A percentile compares a stretch with the other conserved stretches of the same genome.
phyloP scores from a whole-genome alignment of 2,113 vertebrate species.

The Speoplatyrhinus poulsoni region DNA sequence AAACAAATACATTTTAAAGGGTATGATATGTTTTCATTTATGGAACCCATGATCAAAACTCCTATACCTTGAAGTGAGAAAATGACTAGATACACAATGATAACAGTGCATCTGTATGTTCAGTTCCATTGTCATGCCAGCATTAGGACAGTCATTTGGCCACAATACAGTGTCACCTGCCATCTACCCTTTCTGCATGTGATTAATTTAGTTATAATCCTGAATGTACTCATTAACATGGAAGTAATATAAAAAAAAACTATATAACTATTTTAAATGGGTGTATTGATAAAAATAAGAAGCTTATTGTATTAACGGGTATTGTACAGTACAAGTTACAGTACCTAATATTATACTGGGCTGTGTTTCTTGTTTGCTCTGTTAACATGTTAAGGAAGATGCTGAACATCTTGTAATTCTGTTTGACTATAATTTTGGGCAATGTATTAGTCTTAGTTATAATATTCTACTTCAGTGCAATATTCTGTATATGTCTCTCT shows the following conservation, averaged over 20 bases:
- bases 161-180: conserved; percentile 72
- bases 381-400: conserved; percentile 80
- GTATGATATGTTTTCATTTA: conserved; percentile 48
- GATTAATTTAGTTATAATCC: conserved; percentile 82
- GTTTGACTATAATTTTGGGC: conserved; percentile 65
- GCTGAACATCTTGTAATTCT: conserved; percentile 73
- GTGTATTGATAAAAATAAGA: conserved; percentile 72
- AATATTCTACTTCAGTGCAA: conserved; percentile 76
- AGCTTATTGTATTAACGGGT: conserved; percentile 83
- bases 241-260: conserved; percentile 69
- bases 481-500: conserved; percentile 77
- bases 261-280: conserved; percentile 76
- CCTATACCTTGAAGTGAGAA: conserved; percentile 9
- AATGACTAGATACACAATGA: conserved; percentile 43
- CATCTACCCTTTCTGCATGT: conserved; percentile 91
- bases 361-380: conserved; percentile 80
- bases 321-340: conserved; percentile 65
- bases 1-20: conserved; percentile 29
- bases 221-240: conserved; percentile 87
- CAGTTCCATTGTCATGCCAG: conserved; percentile 30
- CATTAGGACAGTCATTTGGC: conserved; percentile 47
- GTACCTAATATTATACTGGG: conserved; percentile 80
- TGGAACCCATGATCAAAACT: conserved; percentile 30
- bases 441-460: conserved; percentile 78
- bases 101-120: conserved; percentile 52